Evolutionary conservation across 2,797 vertebrate species (phyloP).

Genomic region (Phrynocephalus vlangalii): DNA sequence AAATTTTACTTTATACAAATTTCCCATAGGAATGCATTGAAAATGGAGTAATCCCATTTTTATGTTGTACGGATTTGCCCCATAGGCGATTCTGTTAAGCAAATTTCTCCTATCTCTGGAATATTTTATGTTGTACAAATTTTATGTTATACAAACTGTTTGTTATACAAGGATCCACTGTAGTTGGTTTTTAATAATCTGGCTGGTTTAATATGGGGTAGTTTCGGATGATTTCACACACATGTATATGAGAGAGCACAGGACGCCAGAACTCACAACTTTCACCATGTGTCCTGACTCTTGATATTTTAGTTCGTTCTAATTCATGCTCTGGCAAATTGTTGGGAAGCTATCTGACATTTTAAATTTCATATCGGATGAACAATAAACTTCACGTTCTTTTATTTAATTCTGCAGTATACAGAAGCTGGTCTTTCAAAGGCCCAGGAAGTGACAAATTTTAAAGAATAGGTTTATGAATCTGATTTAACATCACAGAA

Average conservation of each 20-base stretch:
- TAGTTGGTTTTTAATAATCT: not conserved
- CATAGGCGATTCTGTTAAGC: too few relatives aligned
- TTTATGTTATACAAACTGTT: too few relatives aligned
- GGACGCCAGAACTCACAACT: not conserved
- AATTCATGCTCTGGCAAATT: not conserved
- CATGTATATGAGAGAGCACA: not conserved
- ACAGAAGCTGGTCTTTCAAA: not conserved
- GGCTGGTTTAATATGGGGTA: not conserved
- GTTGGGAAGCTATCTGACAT: not conserved
- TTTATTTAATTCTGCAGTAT: constrained; percentile 6
- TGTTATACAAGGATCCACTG: too few relatives aligned
- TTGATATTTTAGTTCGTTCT: not conserved
- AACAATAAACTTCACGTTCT: not conserved
- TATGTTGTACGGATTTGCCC: too few relatives aligned
- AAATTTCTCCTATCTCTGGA: too few relatives aligned
- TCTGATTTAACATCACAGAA: not conserved
- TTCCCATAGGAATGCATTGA: too few relatives aligned
- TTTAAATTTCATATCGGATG: not conserved
- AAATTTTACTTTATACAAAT: too few relatives aligned
- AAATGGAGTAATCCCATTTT: too few relatives aligned
- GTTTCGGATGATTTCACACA: not conserved
- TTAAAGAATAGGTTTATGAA: not conserved
- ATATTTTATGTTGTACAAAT: too few relatives aligned
- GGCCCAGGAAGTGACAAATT: not conserved
- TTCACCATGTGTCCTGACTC: not conserved